Percentiles rank a stretch among this genome's conserved stretches.
These are phyloP conservation scores for Cheilosia variabilis DNA, from an alignment of 2,888 invertebrate species.

Conservation along the genomic window DNA sequence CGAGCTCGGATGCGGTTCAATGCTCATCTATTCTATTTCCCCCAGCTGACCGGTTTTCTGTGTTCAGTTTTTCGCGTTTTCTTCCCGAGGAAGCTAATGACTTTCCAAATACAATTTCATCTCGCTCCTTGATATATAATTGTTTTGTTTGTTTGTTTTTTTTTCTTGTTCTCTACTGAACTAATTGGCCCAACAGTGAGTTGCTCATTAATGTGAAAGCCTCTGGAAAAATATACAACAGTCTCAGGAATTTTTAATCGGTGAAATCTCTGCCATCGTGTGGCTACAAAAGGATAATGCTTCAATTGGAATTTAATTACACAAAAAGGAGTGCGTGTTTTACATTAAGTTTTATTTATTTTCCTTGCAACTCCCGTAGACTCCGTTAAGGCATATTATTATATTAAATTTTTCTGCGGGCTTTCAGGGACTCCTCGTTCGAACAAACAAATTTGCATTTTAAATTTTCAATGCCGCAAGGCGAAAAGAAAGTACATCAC, in stretches of 20 bases:
- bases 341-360: background rate
- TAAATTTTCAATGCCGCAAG: background rate
- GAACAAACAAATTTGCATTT: background rate
- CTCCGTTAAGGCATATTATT: background rate
- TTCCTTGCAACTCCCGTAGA: background rate
- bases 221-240: too few relatives aligned
- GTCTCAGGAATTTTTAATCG: too few relatives aligned
- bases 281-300: background rate
- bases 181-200: too few relatives aligned
- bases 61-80: background rate
- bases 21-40: background rate
- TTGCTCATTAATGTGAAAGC: too few relatives aligned
- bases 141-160: background rate
- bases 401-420: background rate
- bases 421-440: background rate
- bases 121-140: background rate
- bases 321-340: background rate
- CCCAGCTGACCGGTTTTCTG: background rate
- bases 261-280: background rate
- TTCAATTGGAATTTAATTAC: background rate
- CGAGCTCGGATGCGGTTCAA: background rate
- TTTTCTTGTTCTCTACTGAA: background rate
- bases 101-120: constrained; percentile 1
- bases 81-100: background rate
- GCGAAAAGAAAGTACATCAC: background rate